phyloP scores from a whole-genome alignment of 2,113 vertebrate genomes.

The Cricetomys ansorgei region DNA sequence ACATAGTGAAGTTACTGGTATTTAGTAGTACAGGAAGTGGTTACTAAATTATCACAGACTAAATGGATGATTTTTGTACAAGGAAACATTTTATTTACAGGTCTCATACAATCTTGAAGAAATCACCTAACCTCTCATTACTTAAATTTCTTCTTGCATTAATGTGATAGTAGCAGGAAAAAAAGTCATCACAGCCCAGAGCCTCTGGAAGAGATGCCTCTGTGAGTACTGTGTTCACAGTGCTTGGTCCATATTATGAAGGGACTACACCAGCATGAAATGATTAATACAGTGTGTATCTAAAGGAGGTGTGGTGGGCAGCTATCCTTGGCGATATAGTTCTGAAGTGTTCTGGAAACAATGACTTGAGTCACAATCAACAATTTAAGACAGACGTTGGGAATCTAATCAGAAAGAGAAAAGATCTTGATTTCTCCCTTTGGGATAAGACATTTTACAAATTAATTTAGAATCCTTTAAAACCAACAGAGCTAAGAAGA shows the following conservation, averaged over 20 bases:
- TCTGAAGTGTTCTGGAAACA: not conserved
- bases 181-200: too few species aligned
- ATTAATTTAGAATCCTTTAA: conserved; percentile 79
- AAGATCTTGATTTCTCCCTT: conserved; percentile 64
- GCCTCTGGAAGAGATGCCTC: not conserved
- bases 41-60: not conserved
- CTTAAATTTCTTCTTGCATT: not conserved
- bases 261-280: not conserved
- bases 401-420: conserved; percentile 55
- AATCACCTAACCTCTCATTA: not conserved
- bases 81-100: not conserved
- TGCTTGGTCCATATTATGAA: not conserved
- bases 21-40: not conserved
- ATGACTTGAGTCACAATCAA: conserved; percentile 35
- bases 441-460: conserved; percentile 75
- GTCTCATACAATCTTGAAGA: not conserved
- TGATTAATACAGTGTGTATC: not conserved
- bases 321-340: not conserved
- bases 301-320: not conserved
- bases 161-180: not conserved
- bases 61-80: not conserved
- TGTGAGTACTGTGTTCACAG: too few species aligned
- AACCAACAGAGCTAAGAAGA: conserved; percentile 68
- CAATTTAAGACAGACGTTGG: conserved; percentile 34
- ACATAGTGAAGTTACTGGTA: not conserved